A percentile compares a stretch with the other conserved stretches of the same genome.
Evolutionary conservation across 2,888 invertebrate species (phyloP).

Genomic region (Galeruca laticollis): DNA sequence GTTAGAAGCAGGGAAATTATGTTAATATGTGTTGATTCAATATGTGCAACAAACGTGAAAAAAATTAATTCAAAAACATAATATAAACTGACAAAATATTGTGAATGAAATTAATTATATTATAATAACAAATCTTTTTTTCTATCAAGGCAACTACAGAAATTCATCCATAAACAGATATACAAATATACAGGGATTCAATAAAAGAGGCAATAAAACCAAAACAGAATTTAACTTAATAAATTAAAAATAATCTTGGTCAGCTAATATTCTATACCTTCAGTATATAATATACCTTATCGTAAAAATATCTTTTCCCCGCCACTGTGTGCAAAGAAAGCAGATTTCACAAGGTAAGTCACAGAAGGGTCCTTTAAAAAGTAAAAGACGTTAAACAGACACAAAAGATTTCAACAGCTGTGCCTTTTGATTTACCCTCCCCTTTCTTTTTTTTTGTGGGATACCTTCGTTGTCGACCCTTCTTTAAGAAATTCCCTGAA

Average conservation of each 20-base stretch:
- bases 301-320: background rate
- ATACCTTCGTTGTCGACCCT: slow-evolving; percentile 53
- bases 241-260: too few species aligned
- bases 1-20: background rate
- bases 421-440: slow-evolving; percentile 65
- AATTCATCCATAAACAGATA: too few species aligned
- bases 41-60: too few species aligned
- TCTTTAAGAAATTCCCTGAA: slow-evolving; percentile 59
- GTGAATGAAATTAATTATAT: too few species aligned
- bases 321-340: slow-evolving; percentile 30
- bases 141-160: too few species aligned
- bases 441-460: slow-evolving; percentile 55
- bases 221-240: too few species aligned
- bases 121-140: too few species aligned
- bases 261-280: too few species aligned
- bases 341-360: slow-evolving; percentile 51
- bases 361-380: slow-evolving; percentile 57
- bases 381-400: slow-evolving; percentile 60
- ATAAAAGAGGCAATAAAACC: too few species aligned
- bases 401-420: slow-evolving; percentile 62
- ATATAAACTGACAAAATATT: too few species aligned
- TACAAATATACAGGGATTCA: too few species aligned
- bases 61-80: background rate
- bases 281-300: too few species aligned
- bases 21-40: slow-evolving; percentile 10